Evolutionary conservation across 1,140 invertebrate species (phyloP).

Genomic region (Cherax quadricarinatus): DNA sequence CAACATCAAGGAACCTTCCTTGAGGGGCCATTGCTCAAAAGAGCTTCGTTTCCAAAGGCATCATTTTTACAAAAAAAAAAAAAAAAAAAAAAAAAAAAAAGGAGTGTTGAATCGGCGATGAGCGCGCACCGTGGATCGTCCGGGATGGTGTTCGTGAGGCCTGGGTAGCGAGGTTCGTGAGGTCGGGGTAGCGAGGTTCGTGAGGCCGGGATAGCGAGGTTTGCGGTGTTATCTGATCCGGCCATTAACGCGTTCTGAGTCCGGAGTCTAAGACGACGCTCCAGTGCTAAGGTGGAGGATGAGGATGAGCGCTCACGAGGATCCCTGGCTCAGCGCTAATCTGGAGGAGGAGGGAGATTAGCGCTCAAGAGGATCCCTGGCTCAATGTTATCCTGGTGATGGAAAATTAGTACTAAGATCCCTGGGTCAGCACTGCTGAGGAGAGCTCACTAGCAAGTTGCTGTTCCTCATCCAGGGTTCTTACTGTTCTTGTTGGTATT

Average conservation of each 20-base stretch:
- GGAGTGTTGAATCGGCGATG: not conserved
- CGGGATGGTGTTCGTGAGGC: not conserved
- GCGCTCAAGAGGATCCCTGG: too few relatives aligned
- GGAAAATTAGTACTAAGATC: too few relatives aligned
- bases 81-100: conserved; percentile 21
- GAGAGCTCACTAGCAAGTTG: too few relatives aligned
- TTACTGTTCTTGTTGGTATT: too few relatives aligned
- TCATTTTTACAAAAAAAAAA: not conserved
- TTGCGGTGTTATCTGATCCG: conserved; percentile 46
- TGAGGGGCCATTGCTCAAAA: not conserved
- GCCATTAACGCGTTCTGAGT: conserved; percentile 47
- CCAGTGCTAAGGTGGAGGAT: not conserved
- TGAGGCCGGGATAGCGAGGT: conserved; percentile 30
- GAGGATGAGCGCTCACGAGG: conserved; percentile 34
- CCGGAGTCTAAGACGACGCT: conserved; percentile 32
- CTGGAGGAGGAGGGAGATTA: too few relatives aligned
- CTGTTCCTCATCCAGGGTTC: too few relatives aligned
- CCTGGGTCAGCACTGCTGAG: too few relatives aligned
- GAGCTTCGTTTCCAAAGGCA: not conserved
- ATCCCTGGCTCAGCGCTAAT: not conserved
- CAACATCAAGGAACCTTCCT: too few relatives aligned
- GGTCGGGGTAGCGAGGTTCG: not conserved
- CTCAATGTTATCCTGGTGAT: too few relatives aligned
- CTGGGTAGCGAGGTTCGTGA: not conserved
- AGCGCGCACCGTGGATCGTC: not conserved